These are phyloP conservation scores for Torymus aiolomorphi DNA, from an alignment of 2,888 invertebrate species.

Conservation along the genomic window DNA sequence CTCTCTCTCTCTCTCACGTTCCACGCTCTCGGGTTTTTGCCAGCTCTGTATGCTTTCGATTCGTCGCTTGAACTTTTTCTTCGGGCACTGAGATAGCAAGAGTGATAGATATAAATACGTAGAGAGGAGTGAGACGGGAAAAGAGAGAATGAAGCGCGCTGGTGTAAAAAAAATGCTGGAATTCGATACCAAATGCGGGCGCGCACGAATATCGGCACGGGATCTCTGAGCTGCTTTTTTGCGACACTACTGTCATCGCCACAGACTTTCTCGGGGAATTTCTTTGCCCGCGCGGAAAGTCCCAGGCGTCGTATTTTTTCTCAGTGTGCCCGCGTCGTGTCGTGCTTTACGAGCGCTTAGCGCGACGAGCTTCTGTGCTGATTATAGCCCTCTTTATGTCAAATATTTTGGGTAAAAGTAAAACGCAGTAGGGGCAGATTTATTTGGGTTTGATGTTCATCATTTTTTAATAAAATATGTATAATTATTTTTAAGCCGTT, in stretches of 20 bases:
- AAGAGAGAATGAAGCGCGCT: too few relatives aligned
- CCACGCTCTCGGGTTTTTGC: not conserved
- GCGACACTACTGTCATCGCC: not conserved
- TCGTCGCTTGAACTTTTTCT: conserved; percentile 16
- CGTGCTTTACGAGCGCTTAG: conserved; percentile 1
- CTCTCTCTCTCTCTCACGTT: too few relatives aligned
- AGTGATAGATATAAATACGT: too few relatives aligned
- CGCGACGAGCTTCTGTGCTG: conserved; percentile 18
- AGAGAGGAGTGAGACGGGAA: too few relatives aligned
- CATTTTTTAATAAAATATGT: too few relatives aligned
- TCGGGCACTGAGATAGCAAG: too few relatives aligned
- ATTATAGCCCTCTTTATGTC: conserved; percentile 18
- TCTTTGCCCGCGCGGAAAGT: not conserved
- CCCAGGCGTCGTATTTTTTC: not conserved
- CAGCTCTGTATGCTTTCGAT: not conserved
- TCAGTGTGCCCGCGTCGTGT: not conserved
- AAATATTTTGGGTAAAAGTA: conserved; percentile 53
- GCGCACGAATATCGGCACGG: not conserved
- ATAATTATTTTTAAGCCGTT: too few relatives aligned
- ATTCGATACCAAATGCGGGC: conserved; percentile 43
- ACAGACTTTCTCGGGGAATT: not conserved
- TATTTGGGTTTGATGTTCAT: too few relatives aligned
- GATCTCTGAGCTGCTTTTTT: conserved; percentile 23
- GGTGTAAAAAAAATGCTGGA: not conserved
- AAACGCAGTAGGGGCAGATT: too few relatives aligned